Evolutionary conservation across 2,113 vertebrate genomes (phyloP).

Genomic region (Campylomormyrus numenius): DNA sequence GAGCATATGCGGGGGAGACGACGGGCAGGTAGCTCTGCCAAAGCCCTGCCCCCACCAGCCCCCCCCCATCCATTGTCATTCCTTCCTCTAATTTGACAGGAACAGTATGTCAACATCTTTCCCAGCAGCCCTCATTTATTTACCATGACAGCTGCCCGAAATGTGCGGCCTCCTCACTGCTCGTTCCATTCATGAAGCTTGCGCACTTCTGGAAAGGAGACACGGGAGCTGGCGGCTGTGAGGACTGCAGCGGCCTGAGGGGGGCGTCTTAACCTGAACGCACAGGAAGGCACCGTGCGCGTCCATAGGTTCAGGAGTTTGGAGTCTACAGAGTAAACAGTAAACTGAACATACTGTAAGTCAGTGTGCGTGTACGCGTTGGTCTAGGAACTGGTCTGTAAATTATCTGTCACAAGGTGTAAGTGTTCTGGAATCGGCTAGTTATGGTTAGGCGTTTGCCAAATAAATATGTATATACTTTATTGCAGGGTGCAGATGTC

Average conservation of each 20-base stretch:
- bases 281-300: background rate
- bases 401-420: background rate
- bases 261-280: background rate
- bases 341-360: conserved; percentile 35
- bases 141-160: conserved; percentile 43
- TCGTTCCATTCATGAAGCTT: conserved; percentile 47
- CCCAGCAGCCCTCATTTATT: conserved; percentile 20
- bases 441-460: background rate
- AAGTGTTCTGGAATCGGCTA: background rate
- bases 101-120: conserved; percentile 22
- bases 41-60: background rate
- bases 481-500: background rate
- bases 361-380: background rate
- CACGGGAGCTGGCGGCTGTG: background rate
- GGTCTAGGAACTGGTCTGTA: background rate
- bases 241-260: background rate
- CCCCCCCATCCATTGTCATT: conserved; percentile 19
- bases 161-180: conserved; percentile 45
- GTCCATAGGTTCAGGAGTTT: background rate
- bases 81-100: conserved; percentile 34
- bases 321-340: background rate
- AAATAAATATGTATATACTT: background rate
- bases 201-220: conserved; percentile 11
- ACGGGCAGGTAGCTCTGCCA: background rate
- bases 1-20: background rate